Base-by-base conservation (phyloP, 2,113 vertebrate species). In the Cinclus cinclus region DNA sequence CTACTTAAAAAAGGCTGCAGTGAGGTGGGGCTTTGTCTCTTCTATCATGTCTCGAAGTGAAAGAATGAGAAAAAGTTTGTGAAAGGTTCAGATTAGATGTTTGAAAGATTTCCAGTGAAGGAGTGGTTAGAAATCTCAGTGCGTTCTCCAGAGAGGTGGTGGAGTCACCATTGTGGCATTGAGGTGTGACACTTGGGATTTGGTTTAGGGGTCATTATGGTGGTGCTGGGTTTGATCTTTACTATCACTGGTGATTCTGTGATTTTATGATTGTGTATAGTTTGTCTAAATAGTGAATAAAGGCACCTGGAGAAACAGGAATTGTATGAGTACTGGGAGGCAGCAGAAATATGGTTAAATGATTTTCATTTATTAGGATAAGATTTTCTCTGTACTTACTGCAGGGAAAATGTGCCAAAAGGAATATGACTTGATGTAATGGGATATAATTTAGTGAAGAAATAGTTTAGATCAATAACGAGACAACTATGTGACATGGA, bases 391-490 rank as follows among this genome's bases (percentile, higher is more conserved):
- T 44, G 13, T 79, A n/a, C 23, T 52, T 82, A 41, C 16, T 30
- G 24, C 44, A 39, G 30, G 35, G 87, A 85, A 87, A 68, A 84
- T 69, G 30, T 77, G 42, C 58, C n/a, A 50, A 80, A 89, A 73
- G 39, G 25, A 92, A 87, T 83, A 39, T 50, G 30, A 80, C 49
- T 84, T 37, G 31, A 35, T 86, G 18, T 90, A 95, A 83, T 31
- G n/a, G 46, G 30, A 39, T 94, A 70, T 89, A 87, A 85, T 95
- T 92, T 87, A 79, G 53, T 46, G 83, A 93, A 85, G 70, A 95
- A 50, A 55, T 28, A 69, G 42, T 85, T 95, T 79, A 85, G 81
- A 92, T 94, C 87, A 92, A 58, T 95, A 87, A 55, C 46, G 65
- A 84, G 87, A 91, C 56, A 76, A 42, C n/a, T 79, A 56, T 46